phyloP scores from a whole-genome alignment of 1,140 invertebrate genomes.

The Asobara japonica region DNA sequence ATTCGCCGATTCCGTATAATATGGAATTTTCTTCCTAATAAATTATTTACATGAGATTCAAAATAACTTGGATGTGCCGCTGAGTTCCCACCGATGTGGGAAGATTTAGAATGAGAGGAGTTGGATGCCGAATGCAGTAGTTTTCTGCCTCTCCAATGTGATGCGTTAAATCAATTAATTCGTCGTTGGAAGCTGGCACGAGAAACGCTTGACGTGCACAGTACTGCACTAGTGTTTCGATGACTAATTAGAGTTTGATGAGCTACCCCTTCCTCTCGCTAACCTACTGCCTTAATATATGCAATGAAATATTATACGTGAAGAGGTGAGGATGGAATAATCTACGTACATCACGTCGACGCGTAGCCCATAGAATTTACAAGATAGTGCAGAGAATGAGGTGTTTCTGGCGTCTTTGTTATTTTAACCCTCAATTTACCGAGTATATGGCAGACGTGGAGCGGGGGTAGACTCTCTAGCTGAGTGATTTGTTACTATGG shows the following conservation, averaged over 20 bases:
- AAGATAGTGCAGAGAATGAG: background rate
- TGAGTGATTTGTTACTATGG: background rate
- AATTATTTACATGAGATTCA: too few species aligned
- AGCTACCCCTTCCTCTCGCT: conserved; percentile 5
- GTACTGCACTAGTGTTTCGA: background rate
- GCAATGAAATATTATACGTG: background rate
- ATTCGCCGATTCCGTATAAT: too few species aligned
- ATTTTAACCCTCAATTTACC: background rate
- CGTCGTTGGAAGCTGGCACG: background rate
- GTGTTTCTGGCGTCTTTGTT: background rate
- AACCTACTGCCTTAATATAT: background rate
- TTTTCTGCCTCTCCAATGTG: background rate
- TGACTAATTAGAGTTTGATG: conserved; percentile 24
- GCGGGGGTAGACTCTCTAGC: background rate
- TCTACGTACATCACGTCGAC: background rate
- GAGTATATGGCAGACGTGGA: background rate
- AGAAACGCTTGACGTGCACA: background rate
- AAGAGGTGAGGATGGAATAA: background rate
- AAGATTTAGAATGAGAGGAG: background rate
- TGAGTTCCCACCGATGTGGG: too few species aligned
- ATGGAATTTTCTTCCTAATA: too few species aligned
- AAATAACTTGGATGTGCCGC: too few species aligned
- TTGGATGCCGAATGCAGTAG: background rate
- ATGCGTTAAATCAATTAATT: conserved; percentile 2
- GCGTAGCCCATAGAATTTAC: background rate